phyloP scores from a whole-genome alignment of 2,888 invertebrate species.

The Lysandra bellargus region DNA sequence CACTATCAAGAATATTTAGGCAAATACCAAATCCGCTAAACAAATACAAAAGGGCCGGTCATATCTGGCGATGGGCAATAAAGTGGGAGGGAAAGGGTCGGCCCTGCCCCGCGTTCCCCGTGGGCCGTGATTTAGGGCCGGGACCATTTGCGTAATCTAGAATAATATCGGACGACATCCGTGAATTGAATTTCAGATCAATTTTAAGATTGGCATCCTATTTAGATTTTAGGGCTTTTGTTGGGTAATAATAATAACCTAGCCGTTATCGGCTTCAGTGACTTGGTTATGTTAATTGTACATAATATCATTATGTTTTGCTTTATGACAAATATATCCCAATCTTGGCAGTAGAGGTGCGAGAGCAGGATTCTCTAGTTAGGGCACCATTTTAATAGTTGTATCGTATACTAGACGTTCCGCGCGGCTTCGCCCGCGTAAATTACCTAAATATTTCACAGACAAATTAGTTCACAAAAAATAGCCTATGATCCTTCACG shows the following conservation, averaged over 20 bases:
- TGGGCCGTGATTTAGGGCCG: background rate
- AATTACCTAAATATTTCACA: too few relatives aligned
- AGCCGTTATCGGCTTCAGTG: too few relatives aligned
- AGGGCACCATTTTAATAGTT: too few relatives aligned
- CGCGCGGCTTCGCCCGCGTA: too few relatives aligned
- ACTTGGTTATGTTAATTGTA: too few relatives aligned
- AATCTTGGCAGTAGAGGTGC: too few relatives aligned
- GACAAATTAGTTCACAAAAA: too few relatives aligned
- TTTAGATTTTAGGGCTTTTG: background rate
- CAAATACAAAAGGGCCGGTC: constrained; percentile 2
- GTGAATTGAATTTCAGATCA: constrained; percentile 1
- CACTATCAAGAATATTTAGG: background rate
- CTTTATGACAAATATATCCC: too few relatives aligned
- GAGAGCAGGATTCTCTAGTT: too few relatives aligned
- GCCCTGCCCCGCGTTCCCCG: background rate
- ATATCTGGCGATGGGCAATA: constrained; percentile 16
- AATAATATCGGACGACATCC: constrained; percentile 6
- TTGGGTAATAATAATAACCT: background rate
- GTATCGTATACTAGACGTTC: too few relatives aligned
- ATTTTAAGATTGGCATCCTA: background rate
- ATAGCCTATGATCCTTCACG: too few relatives aligned
- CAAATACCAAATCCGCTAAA: background rate
- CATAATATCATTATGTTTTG: too few relatives aligned
- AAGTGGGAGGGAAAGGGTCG: background rate
- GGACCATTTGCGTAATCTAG: background rate